Percentiles rank a stretch among this genome's conserved stretches.
Evolutionary conservation across 2,888 invertebrate genomes (phyloP).

Genomic region (Noctua janthe): DNA sequence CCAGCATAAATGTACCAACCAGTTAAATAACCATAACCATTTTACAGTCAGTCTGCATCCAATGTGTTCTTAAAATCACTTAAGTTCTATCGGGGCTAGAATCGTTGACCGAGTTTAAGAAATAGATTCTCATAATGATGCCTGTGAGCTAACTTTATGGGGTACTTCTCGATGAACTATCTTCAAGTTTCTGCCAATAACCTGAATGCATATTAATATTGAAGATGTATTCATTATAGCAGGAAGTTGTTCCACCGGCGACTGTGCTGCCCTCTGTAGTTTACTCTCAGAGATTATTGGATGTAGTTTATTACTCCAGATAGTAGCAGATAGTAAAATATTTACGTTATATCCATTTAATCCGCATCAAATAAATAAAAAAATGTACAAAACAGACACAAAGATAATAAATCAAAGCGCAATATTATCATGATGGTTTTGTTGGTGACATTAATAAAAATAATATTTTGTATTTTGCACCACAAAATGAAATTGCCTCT

Average conservation of each 20-base stretch:
- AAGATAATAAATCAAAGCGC: slow-evolving; percentile 25
- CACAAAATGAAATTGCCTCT: slow-evolving; percentile 2
- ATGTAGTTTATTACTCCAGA: slow-evolving; percentile 13
- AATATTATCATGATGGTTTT: slow-evolving; percentile 1
- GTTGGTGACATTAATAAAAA: slow-evolving; percentile 9
- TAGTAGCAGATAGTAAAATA: background rate
- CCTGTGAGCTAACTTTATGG: slow-evolving; percentile 53
- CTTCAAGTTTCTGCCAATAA: slow-evolving; percentile 51
- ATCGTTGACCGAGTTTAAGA: slow-evolving; percentile 59
- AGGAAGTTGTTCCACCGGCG: slow-evolving; percentile 13
- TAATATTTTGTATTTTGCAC: slow-evolving; percentile 9
- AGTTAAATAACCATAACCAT: slow-evolving; percentile 28
- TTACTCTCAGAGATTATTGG: background rate
- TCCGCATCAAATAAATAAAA: background rate
- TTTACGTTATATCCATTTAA: background rate
- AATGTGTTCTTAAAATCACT: slow-evolving; percentile 42
- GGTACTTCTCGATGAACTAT: slow-evolving; percentile 37
- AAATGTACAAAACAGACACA: background rate
- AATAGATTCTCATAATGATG: slow-evolving; percentile 46
- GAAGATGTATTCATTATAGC: slow-evolving; percentile 42
- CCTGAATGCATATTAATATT: slow-evolving; percentile 49
- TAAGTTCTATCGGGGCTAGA: slow-evolving; percentile 16
- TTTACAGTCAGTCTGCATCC: slow-evolving; percentile 42
- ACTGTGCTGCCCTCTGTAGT: background rate
- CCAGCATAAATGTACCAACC: background rate